These are phyloP conservation scores for Odontamblyopus rebecca DNA, from an alignment of 2,797 vertebrate species.

Conservation along the genomic window DNA sequence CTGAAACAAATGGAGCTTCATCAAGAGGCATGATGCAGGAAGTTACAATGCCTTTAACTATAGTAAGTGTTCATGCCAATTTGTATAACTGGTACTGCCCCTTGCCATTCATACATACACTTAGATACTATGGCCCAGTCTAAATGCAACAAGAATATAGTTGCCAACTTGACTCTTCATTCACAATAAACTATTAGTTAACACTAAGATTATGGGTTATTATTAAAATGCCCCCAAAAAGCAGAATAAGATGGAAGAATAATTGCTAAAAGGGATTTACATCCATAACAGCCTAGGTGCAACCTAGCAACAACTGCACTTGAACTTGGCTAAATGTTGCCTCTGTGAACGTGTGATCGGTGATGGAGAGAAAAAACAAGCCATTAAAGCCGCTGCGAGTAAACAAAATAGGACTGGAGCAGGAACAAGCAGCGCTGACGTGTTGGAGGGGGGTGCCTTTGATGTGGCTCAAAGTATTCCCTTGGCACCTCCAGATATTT, in stretches of 20 bases:
- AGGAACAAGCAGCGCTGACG: constrained; percentile 69
- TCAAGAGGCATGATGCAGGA: no score
- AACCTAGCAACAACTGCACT: constrained; percentile 35
- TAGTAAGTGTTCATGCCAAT: no score
- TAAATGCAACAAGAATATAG: no score
- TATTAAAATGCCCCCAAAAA: neutral
- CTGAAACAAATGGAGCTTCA: no score
- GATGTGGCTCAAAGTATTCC: constrained; percentile 76
- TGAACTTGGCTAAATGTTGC: constrained; percentile 71
- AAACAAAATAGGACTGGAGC: constrained; percentile 77
- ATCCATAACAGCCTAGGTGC: constrained; percentile 49
- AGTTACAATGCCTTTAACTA: no score
- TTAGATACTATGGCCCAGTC: no score
- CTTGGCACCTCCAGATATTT: constrained; percentile 70
- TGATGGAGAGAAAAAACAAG: constrained; percentile 67
- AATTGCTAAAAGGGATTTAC: neutral
- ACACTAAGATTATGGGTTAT: neutral
- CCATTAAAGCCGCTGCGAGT: constrained; percentile 76
- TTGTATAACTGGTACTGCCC: no score
- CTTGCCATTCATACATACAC: no score
- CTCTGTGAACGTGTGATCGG: constrained; percentile 52
- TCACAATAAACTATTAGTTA: neutral
- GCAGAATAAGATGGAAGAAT: neutral
- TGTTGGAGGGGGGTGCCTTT: constrained; percentile 58
- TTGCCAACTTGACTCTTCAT: neutral